Conservation (phyloP, 2,797 vertebrate species). For the Pangasius krempfi region DNA sequence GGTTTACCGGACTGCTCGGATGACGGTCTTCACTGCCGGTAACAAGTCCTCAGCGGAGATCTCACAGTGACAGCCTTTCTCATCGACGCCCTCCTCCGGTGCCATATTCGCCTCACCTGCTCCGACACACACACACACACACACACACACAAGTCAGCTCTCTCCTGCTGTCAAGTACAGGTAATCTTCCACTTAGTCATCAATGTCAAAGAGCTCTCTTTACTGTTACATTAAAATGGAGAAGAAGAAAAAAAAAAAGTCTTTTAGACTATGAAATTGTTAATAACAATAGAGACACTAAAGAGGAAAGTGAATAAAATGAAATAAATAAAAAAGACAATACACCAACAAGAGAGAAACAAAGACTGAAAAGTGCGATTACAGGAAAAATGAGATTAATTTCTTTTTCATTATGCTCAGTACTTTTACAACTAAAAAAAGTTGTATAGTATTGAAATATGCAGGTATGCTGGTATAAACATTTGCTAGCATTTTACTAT, state of each 20-base stretch:
- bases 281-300: neutral
- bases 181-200: constrained; percentile 29
- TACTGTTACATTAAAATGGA: constrained; percentile 21
- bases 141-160: constrained; percentile 33
- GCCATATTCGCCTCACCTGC: constrained; percentile 86
- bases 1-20: constrained; percentile 93
- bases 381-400: neutral
- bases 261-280: constrained; percentile 5
- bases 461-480: neutral
- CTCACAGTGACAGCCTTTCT: constrained; percentile 94
- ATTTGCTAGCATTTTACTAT: neutral
- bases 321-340: constrained; percentile 5
- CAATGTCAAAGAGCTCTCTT: neutral
- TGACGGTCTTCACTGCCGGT: constrained; percentile 90
- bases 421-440: neutral
- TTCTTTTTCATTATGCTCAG: neutral
- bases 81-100: constrained; percentile 89
- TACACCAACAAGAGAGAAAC: neutral
- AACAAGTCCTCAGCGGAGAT: constrained; percentile 94
- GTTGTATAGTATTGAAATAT: neutral
- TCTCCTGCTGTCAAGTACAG: constrained; percentile 1
- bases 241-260: neutral
- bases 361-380: constrained; percentile 2
- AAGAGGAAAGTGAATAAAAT: neutral
- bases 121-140: constrained; percentile 40